Percentiles rank a stretch among this genome's conserved stretches.
Conservation (phyloP, 2,888 invertebrate species). For the Athetis lepigone region DNA sequence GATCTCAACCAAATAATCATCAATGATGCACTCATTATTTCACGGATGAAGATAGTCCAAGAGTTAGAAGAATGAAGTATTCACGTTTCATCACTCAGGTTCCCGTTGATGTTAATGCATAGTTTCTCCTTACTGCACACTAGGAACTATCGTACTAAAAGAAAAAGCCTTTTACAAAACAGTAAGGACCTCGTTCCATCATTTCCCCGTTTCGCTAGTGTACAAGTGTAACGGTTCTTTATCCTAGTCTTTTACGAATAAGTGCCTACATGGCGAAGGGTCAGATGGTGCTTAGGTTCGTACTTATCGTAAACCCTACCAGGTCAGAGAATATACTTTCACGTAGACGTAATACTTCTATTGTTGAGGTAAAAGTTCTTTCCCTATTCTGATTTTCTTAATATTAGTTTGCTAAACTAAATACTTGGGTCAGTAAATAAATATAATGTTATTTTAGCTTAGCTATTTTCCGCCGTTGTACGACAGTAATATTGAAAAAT, state of each 20-base stretch:
- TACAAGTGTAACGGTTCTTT: constrained; percentile 13
- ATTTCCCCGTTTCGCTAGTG: constrained; percentile 5
- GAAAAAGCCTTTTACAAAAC: neutral
- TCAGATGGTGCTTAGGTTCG: constrained; percentile 40
- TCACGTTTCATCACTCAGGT: too few species aligned
- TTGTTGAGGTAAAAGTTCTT: constrained; percentile 40
- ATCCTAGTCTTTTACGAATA: constrained; percentile 37
- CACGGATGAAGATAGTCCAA: too few species aligned
- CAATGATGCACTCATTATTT: too few species aligned
- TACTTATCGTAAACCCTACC: constrained; percentile 49
- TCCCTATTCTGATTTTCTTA: neutral
- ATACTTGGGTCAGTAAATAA: too few species aligned
- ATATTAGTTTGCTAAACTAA: too few species aligned
- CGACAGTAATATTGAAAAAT: too few species aligned
- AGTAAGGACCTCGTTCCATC: constrained; percentile 6
- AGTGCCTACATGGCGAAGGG: constrained; percentile 21
- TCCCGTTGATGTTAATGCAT: too few species aligned
- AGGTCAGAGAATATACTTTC: constrained; percentile 34
- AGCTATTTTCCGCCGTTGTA: too few species aligned
- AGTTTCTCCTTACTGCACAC: too few species aligned
- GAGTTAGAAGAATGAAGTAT: too few species aligned
- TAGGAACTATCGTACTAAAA: neutral
- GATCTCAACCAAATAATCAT: too few species aligned
- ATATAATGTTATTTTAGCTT: too few species aligned
- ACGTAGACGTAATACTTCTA: constrained; percentile 18